Evolutionary conservation across 2,113 vertebrate genomes (phyloP).

Genomic region (Macquaria australasica): DNA sequence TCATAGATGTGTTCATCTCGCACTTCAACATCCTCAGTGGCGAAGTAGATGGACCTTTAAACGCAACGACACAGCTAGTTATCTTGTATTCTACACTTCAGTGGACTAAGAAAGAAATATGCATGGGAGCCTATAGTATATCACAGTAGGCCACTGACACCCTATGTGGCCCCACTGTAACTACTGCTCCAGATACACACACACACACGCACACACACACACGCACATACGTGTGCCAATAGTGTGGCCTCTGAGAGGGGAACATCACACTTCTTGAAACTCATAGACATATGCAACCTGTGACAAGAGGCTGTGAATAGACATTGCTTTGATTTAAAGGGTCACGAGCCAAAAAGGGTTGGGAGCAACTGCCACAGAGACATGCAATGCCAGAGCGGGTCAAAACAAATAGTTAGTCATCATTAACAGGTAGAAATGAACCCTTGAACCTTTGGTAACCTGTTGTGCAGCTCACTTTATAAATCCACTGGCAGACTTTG

Average conservation of each 20-base stretch:
- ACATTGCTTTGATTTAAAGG: constrained; percentile 1
- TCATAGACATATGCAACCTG: neutral
- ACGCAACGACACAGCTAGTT: constrained; percentile 16
- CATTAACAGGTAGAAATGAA: neutral
- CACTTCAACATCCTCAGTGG: constrained; percentile 9
- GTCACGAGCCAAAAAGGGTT: neutral
- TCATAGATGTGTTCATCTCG: neutral
- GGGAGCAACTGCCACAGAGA: neutral
- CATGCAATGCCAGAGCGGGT: neutral
- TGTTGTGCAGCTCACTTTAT: neutral
- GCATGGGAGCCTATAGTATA: constrained; percentile 30
- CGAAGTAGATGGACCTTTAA: neutral
- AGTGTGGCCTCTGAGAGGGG: constrained; percentile 43
- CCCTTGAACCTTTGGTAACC: neutral
- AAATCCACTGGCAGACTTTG: neutral
- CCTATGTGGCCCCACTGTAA: constrained; percentile 74
- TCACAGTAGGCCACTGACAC: constrained; percentile 58
- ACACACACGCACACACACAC: too few species aligned
- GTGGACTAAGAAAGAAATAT: constrained; percentile 18
- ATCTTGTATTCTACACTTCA: constrained; percentile 21
- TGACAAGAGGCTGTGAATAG: neutral
- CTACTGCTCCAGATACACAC: constrained; percentile 59
- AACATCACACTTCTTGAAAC: neutral
- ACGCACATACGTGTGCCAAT: constrained; percentile 66
- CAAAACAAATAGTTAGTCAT: neutral